phyloP scores from a whole-genome alignment of 2,113 vertebrate genomes.

The Gallinago paraguaiae region DNA sequence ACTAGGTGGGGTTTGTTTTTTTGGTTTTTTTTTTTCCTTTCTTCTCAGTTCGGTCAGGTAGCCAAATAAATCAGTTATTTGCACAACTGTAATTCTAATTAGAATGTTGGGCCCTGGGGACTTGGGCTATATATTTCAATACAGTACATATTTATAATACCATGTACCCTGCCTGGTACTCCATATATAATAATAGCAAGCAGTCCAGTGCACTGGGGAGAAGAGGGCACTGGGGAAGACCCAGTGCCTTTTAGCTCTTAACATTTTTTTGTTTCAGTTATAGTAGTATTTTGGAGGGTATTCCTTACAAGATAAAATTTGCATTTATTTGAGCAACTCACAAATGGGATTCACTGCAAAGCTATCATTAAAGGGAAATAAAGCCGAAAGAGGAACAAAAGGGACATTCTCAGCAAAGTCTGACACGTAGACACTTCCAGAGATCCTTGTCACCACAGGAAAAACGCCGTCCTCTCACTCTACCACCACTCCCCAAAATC shows the following conservation, averaged over 20 bases:
- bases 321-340: constrained; percentile 44
- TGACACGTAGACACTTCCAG: constrained; percentile 7
- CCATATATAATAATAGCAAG: constrained; percentile 30
- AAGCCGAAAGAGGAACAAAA: constrained; percentile 50
- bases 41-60: constrained; percentile 16
- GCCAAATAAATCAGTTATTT: constrained; percentile 56
- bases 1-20: not conserved
- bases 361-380: constrained; percentile 64
- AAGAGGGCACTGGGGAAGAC: not conserved
- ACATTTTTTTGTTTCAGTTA: constrained; percentile 7
- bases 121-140: constrained; percentile 42
- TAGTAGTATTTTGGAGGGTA: constrained; percentile 15
- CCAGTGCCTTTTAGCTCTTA: not conserved
- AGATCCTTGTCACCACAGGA: not conserved
- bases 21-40: not conserved
- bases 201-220: not conserved
- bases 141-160: constrained; percentile 34
- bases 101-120: not conserved
- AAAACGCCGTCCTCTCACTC: not conserved
- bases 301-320: constrained; percentile 52
- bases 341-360: constrained; percentile 33
- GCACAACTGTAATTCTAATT: constrained; percentile 45
- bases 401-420: constrained; percentile 24
- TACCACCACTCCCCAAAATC: not conserved
- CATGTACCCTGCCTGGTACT: not conserved